Conservation (phyloP, 2,888 invertebrate genomes). For the Sinodicranocentrus sp. region DNA sequence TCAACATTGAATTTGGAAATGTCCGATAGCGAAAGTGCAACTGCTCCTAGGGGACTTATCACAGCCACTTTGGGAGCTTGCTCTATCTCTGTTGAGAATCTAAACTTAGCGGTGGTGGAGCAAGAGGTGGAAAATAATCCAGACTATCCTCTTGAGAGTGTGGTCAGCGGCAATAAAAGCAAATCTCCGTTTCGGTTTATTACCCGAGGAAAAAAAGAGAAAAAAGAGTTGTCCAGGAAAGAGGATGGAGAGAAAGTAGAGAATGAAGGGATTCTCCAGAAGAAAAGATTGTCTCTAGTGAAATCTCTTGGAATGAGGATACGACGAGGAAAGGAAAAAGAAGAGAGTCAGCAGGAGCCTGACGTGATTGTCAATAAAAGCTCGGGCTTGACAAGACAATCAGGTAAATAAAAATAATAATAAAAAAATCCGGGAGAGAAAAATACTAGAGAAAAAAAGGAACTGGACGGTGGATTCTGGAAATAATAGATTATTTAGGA, state of each 20-base stretch:
- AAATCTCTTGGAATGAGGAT: conserved; percentile 38
- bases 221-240: too few relatives aligned
- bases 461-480: too few relatives aligned
- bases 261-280: conserved; percentile 41
- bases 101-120: background rate
- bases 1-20: conserved; percentile 29
- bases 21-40: too few relatives aligned
- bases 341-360: background rate
- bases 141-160: too few relatives aligned
- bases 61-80: background rate
- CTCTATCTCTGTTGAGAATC: background rate
- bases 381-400: background rate
- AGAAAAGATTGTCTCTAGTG: conserved; percentile 44
- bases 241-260: conserved; percentile 3
- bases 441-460: too few relatives aligned
- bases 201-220: conserved; percentile 18
- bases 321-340: conserved; percentile 14
- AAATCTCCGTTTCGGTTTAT: conserved; percentile 52
- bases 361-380: conserved; percentile 23
- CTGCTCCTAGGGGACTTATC: conserved; percentile 1
- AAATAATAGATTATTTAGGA: too few relatives aligned
- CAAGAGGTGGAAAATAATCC: background rate
- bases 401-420: conserved; percentile 35
- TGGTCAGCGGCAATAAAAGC: background rate
- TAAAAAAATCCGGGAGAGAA: too few relatives aligned